These are phyloP conservation scores for Cinclus cinclus DNA, from an alignment of 2,113 vertebrate genomes.

Conservation along the genomic window DNA sequence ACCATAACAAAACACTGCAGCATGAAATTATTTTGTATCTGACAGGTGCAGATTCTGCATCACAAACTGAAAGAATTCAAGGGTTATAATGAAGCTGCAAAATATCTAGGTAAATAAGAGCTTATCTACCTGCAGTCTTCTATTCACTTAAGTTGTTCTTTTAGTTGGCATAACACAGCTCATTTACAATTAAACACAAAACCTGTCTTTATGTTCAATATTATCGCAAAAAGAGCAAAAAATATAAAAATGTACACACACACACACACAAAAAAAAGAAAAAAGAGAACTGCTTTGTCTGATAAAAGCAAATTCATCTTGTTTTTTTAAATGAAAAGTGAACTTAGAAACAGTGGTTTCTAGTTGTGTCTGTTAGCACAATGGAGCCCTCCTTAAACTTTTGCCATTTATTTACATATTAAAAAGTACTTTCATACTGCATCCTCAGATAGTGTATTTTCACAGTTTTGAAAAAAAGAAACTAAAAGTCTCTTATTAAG, in stretches of 20 bases:
- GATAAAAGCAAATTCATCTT: background rate
- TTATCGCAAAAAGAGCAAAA: background rate
- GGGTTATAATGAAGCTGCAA: background rate
- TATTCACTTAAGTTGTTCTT: background rate
- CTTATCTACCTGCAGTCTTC: background rate
- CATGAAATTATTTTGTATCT: background rate
- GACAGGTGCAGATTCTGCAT: background rate
- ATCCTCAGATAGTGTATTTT: background rate
- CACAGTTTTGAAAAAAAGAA: background rate
- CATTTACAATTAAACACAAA: background rate
- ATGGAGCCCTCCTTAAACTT: background rate
- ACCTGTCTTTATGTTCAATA: background rate
- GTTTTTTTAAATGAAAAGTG: background rate
- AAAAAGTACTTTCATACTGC: background rate
- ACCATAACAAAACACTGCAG: background rate
- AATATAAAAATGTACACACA: background rate
- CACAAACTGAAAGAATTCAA: background rate
- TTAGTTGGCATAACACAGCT: background rate
- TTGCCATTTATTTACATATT: background rate
- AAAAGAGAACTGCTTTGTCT: background rate
- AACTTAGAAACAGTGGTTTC: background rate
- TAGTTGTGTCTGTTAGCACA: background rate
- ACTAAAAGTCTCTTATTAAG: background rate
- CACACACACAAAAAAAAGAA: too few relatives aligned
- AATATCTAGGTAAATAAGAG: background rate